Evolutionary conservation across 1,140 invertebrate genomes (phyloP).

Genomic region (Bombus haemorrhoidalis): DNA sequence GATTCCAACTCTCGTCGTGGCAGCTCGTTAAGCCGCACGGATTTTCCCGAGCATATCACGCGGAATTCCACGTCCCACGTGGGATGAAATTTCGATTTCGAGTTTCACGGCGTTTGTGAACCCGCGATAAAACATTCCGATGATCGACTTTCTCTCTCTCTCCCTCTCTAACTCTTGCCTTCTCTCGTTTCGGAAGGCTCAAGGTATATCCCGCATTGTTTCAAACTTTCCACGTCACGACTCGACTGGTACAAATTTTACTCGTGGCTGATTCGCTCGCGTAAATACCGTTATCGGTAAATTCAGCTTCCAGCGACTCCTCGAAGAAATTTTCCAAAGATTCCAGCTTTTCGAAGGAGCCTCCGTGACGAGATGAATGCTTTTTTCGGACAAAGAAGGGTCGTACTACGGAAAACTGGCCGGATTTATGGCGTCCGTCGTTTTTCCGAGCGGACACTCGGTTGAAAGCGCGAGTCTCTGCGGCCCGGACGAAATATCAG

Average conservation of each 20-base stretch:
- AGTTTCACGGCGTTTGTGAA: constrained; percentile 43
- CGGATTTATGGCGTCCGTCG: constrained; percentile 58
- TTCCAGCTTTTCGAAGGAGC: neutral
- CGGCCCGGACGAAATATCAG: constrained; percentile 43
- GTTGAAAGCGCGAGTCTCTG: constrained; percentile 46
- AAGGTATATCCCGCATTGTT: neutral
- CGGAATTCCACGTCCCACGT: constrained; percentile 24
- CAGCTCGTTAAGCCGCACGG: constrained; percentile 59
- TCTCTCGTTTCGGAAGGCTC: neutral
- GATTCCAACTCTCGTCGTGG: constrained; percentile 65
- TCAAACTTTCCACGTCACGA: neutral
- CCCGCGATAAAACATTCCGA: constrained; percentile 45
- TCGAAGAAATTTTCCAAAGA: neutral
- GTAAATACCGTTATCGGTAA: neutral
- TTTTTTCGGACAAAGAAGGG: constrained; percentile 26
- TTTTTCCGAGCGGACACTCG: constrained; percentile 46
- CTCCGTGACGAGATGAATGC: neutral
- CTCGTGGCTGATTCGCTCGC: neutral
- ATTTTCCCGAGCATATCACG: constrained; percentile 47
- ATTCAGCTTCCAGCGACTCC: neutral
- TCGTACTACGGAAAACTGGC: constrained; percentile 27
- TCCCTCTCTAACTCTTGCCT: neutral
- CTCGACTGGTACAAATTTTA: neutral
- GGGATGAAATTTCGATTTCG: constrained; percentile 29
- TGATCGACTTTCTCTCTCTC: constrained; percentile 16